These are phyloP conservation scores for Oryzias dopingdopingensis DNA, from an alignment of 2,797 vertebrate genomes.

Conservation along the genomic window DNA sequence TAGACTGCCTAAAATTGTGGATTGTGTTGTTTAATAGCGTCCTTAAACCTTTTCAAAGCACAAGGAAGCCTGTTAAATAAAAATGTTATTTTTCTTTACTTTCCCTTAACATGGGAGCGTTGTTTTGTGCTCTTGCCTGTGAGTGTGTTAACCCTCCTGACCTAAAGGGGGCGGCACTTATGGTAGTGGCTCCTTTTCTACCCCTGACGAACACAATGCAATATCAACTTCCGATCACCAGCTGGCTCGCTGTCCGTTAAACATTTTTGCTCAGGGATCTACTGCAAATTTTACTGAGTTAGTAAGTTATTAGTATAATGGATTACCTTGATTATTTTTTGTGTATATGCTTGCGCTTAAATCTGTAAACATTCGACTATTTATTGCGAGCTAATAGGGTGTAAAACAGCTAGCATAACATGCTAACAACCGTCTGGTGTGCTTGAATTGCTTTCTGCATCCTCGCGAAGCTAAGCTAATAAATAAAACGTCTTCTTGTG, in stretches of 20 bases:
- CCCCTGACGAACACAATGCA: conserved; percentile 19
- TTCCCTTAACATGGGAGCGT: too few relatives aligned
- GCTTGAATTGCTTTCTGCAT: conserved; percentile 64
- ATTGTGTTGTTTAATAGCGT: too few relatives aligned
- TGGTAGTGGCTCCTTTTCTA: neutral
- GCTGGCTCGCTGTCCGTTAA: conserved; percentile 47
- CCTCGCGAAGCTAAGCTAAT: conserved; percentile 13
- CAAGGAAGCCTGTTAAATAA: too few relatives aligned
- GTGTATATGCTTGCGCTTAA: accelerated
- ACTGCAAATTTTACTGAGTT: conserved; percentile 28
- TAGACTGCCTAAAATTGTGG: too few relatives aligned
- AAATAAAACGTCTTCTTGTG: too few relatives aligned
- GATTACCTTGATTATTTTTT: accelerated
- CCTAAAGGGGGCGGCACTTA: conserved; percentile 28
- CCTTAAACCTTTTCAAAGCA: too few relatives aligned
- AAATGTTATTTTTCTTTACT: too few relatives aligned
- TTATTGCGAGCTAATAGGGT: neutral
- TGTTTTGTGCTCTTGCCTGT: neutral
- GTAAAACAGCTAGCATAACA: conserved; percentile 7
- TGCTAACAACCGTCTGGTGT: conserved; percentile 48
- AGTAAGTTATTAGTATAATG: conserved; percentile 25
- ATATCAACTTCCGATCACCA: conserved; percentile 58
- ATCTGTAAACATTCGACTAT: neutral
- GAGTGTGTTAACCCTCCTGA: conserved; percentile 11
- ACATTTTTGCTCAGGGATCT: conserved; percentile 67